phyloP scores from a whole-genome alignment of 2,888 invertebrate species.

The Trilocha varians region DNA sequence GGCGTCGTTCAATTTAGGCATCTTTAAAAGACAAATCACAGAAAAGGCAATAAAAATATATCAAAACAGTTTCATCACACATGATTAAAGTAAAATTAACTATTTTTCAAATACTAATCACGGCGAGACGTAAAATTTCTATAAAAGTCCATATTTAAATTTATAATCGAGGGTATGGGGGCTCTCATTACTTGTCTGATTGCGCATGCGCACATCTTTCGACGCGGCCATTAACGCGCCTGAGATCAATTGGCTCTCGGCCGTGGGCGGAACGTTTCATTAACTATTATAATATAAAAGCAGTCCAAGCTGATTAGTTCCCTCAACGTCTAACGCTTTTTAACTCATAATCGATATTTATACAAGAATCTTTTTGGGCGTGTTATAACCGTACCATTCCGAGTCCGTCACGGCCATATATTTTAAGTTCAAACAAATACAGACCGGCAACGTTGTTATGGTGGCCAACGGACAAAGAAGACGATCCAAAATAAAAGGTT shows the following conservation, averaged over 20 bases:
- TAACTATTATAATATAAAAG: constrained; percentile 66
- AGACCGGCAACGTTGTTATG: constrained; percentile 25
- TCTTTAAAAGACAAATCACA: no score
- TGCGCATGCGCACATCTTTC: constrained; percentile 49
- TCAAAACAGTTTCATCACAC: constrained; percentile 5
- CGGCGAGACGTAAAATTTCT: constrained; percentile 31
- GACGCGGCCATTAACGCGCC: constrained; percentile 55
- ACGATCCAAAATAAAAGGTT: constrained; percentile 43
- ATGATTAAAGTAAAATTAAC: constrained; percentile 13
- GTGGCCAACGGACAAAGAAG: constrained; percentile 43
- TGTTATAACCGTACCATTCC: constrained; percentile 15
- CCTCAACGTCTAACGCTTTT: constrained; percentile 40
- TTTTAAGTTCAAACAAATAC: constrained; percentile 18
- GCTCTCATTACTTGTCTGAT: constrained; percentile 37
- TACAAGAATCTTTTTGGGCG: constrained; percentile 27
- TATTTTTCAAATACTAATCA: constrained; percentile 36
- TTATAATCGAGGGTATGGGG: constrained; percentile 40
- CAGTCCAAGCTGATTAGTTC: constrained; percentile 60
- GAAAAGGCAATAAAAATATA: constrained; percentile 2
- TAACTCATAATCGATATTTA: constrained; percentile 36
- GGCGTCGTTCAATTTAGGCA: no score
- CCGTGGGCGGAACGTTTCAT: constrained; percentile 66
- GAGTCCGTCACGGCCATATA: constrained; percentile 6
- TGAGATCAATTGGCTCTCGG: constrained; percentile 56
- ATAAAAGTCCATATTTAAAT: constrained; percentile 41